Percentiles rank a stretch among this genome's conserved stretches.
phyloP scores from a whole-genome alignment of 2,888 invertebrate genomes.

The Calameuta idolon region DNA sequence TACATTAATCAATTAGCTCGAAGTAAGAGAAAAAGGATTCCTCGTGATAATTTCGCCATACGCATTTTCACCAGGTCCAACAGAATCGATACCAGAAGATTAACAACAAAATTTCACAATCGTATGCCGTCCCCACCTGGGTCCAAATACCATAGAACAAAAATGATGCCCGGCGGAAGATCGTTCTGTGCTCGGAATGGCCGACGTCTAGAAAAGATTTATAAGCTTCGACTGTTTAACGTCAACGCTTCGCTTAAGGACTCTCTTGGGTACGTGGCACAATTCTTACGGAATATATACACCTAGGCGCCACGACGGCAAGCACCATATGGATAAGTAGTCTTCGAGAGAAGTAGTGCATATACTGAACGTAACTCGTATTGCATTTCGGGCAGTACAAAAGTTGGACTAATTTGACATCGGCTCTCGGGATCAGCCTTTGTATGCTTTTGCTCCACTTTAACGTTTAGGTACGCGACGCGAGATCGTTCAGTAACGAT shows the following conservation, averaged over 20 bases:
- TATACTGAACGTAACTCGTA: neutral
- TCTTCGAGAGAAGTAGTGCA: neutral
- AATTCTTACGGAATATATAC: neutral
- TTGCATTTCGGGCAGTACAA: slow-evolving; percentile 19
- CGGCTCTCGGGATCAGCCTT: slow-evolving; percentile 28
- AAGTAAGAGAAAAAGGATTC: neutral
- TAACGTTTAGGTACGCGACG: neutral
- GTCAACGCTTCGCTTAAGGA: neutral
- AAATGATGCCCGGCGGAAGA: neutral
- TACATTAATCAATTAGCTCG: neutral
- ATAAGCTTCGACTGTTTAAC: neutral
- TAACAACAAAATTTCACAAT: neutral
- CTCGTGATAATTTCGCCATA: neutral
- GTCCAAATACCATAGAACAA: neutral
- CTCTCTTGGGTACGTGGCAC: neutral
- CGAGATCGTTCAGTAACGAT: neutral
- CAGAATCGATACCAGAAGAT: neutral
- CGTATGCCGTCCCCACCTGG: neutral
- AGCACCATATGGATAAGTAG: neutral
- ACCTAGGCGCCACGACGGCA: neutral
- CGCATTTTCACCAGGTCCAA: neutral
- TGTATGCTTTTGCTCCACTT: neutral
- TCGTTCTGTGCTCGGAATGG: neutral
- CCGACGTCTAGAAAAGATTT: neutral
- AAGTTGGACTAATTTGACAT: slow-evolving; percentile 33